A percentile compares a stretch with the other conserved stretches of the same genome.
Conservation (phyloP, 2,113 vertebrate species). For the Progne subis region DNA sequence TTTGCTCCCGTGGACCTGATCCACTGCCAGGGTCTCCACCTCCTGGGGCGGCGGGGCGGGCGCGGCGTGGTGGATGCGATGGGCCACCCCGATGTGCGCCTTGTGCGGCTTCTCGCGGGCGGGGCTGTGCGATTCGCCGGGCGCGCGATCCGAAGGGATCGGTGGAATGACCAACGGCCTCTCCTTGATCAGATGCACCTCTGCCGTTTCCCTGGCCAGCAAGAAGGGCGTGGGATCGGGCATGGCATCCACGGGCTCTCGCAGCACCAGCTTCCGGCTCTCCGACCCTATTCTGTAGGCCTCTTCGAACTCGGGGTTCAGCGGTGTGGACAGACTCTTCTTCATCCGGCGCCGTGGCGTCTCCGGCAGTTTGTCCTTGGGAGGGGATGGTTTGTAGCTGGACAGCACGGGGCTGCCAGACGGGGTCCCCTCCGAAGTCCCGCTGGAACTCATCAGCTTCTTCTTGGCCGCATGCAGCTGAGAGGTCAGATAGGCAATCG, state of each 20-base stretch:
- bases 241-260: slow-evolving; percentile 92
- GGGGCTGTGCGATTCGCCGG: slow-evolving; percentile 79
- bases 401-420: slow-evolving; percentile 82
- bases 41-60: slow-evolving; percentile 76
- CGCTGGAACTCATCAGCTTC: slow-evolving; percentile 81
- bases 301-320: slow-evolving; percentile 93
- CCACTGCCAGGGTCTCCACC: slow-evolving; percentile 90
- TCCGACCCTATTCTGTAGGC: slow-evolving; percentile 88
- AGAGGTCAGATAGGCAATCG: slow-evolving; percentile 92
- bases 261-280: slow-evolving; percentile 84
- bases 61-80: slow-evolving; percentile 84
- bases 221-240: slow-evolving; percentile 95
- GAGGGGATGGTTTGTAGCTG: slow-evolving; percentile 86
- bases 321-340: slow-evolving; percentile 93
- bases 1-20: slow-evolving; percentile 89
- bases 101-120: slow-evolving; percentile 83
- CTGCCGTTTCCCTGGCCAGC: slow-evolving; percentile 82
- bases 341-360: slow-evolving; percentile 90
- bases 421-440: slow-evolving; percentile 83
- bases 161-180: slow-evolving; percentile 91
- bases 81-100: slow-evolving; percentile 91
- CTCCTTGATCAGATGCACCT: slow-evolving; percentile 86
- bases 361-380: slow-evolving; percentile 85
- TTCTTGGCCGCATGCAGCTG: slow-evolving; percentile 95
- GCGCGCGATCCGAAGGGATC: slow-evolving; percentile 81